phyloP scores from a whole-genome alignment of 2,113 vertebrate species.

The Leptosomus discolor region DNA sequence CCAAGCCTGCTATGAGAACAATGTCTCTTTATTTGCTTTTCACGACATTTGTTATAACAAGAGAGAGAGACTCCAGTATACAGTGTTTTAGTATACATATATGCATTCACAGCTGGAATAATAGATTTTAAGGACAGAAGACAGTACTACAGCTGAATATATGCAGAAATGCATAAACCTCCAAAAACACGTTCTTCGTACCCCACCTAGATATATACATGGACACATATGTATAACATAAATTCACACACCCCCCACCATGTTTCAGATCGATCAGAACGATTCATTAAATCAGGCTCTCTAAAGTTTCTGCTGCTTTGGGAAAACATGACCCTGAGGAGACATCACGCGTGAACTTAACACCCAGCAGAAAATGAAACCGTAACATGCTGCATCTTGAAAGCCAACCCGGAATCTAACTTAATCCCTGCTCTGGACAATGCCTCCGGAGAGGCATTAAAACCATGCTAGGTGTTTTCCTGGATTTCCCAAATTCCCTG shows the following conservation, averaged over 20 bases:
- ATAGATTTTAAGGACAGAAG: neutral
- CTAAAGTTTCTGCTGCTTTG: conserved; percentile 37
- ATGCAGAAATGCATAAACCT: conserved; percentile 5
- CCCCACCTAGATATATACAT: neutral
- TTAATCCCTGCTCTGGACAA: conserved; percentile 14
- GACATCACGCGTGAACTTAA: neutral
- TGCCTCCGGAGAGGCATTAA: neutral
- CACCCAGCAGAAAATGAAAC: conserved; percentile 44
- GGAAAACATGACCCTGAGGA: conserved; percentile 26
- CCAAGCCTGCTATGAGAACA: conserved; percentile 30
- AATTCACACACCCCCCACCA: rapidly evolving
- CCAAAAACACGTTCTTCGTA: neutral
- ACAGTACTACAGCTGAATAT: neutral
- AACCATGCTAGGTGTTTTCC: conserved; percentile 15
- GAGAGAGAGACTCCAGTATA: neutral
- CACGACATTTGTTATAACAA: neutral
- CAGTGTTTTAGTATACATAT: neutral
- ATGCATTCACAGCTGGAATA: conserved; percentile 19
- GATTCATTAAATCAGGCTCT: neutral
- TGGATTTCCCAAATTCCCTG: neutral
- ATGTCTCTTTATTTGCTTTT: conserved; percentile 58
- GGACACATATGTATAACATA: neutral
- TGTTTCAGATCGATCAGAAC: neutral
- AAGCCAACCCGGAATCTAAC: neutral
- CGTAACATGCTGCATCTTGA: neutral